Base-by-base conservation (phyloP, 1,140 invertebrate species). In the Frieseomelitta varia region DNA sequence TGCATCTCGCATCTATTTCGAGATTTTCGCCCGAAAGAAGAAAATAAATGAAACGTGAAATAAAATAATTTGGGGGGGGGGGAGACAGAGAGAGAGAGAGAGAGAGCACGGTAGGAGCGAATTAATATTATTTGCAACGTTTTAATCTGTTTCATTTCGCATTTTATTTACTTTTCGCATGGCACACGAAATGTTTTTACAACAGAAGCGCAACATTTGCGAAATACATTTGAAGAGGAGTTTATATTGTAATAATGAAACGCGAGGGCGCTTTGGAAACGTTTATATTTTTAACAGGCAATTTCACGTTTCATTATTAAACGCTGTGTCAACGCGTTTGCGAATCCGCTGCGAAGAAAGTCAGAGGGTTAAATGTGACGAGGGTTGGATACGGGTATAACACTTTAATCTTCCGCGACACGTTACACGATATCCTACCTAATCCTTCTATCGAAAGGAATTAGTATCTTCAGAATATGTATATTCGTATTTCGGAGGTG, bases 361-460 rank as follows among this genome's bases (percentile, higher is more conserved):
- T 84, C 67, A 71, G 81, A 79, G 81, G 81, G 67, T 79, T 84
- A 72, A 79, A 71, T 61, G 75, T 84, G 81, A 79, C 76, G 76
- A 84, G 81, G 81, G 81, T 84, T 56, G 81, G 67, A 71, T 84
- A 72, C 34, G 65, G 76, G 81, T 84, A 79, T 84, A 84, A 84
- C 81, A 72, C 39, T 67, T 63, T 84, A 84, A 84, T 84, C 76
- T 67, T 69, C 15, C 56, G 12, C 56, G 76, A 78, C 75, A 79
- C 67, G 76, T 79, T 71, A 79, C 75, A 61, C 75, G 63, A 55
- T 79, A 79, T 84, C 76, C 76, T 30, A 30, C 55, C 67, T 84
- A 84, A 84, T 84, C 81, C 81, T 71, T 84, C 67, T 79, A 84
- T 84, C 76, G 81, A 84, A 79, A 84, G 81, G 76, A 84, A 84